These are phyloP conservation scores for Dromius quadrimaculatus DNA, from an alignment of 2,888 invertebrate genomes.

Conservation along the genomic window DNA sequence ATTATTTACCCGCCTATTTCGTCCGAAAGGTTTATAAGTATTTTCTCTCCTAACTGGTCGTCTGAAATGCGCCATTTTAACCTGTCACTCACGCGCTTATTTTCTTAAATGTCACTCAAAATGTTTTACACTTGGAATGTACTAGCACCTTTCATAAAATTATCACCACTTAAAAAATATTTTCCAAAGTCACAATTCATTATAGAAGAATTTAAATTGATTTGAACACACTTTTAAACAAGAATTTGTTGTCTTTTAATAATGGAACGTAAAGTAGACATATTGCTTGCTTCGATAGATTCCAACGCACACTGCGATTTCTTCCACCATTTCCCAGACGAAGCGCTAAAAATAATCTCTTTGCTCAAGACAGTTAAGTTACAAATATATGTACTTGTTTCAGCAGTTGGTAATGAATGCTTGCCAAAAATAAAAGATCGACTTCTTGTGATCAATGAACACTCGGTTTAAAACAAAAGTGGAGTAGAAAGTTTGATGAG, in stretches of 20 bases:
- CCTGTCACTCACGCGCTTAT: constrained; percentile 44
- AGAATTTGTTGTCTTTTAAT: neutral
- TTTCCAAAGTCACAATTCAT: constrained; percentile 5
- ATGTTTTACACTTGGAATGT: constrained; percentile 2
- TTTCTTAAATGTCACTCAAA: constrained; percentile 12
- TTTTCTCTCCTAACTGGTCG: constrained; percentile 48
- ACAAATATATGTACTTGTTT: constrained; percentile 8
- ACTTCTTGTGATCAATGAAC: neutral
- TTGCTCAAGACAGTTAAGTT: constrained; percentile 23
- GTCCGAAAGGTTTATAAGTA: constrained; percentile 43
- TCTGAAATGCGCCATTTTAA: constrained; percentile 47
- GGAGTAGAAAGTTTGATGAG: neutral
- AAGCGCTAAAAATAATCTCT: constrained; percentile 47
- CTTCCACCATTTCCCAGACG: constrained; percentile 49
- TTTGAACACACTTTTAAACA: neutral
- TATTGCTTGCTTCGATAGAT: constrained; percentile 9
- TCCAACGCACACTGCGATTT: constrained; percentile 26
- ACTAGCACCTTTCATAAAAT: neutral
- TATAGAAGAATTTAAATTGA: neutral
- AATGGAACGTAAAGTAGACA: neutral
- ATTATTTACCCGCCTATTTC: constrained; percentile 47
- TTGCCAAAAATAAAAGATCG: constrained; percentile 16
- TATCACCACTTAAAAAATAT: constrained; percentile 4
- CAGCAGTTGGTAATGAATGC: neutral
- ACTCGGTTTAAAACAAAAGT: neutral